Evolutionary conservation across 2,113 vertebrate species (phyloP).

Genomic region (Megaceryle maxima): DNA sequence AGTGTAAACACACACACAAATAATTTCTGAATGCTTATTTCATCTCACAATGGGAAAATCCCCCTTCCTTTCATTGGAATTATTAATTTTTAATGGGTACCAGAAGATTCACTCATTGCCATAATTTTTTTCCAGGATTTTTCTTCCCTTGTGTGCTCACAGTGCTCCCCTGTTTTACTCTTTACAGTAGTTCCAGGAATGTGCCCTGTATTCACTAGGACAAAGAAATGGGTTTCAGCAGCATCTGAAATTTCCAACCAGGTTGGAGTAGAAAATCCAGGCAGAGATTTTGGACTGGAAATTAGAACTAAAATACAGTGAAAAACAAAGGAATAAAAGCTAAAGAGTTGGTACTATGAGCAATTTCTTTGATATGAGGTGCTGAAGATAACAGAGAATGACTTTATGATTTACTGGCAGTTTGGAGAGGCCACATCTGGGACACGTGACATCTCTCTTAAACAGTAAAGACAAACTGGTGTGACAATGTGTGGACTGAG

Average conservation of each 20-base stretch:
- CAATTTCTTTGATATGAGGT: not conserved
- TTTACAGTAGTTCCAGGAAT: not conserved
- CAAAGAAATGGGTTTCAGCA: not conserved
- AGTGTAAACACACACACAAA: not conserved
- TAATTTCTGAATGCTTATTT: constrained; percentile 17
- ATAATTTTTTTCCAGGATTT: constrained; percentile 29
- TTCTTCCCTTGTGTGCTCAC: not conserved
- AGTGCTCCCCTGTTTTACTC: not conserved
- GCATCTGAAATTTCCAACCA: not conserved
- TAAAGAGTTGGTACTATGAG: not conserved
- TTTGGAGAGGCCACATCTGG: not conserved
- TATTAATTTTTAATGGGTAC: constrained; percentile 51
- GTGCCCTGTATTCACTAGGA: not conserved
- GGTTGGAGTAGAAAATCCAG: not conserved
- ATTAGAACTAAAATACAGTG: not conserved
- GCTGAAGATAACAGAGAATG: not conserved
- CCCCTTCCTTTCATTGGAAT: not conserved
- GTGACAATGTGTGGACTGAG: not conserved
- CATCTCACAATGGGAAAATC: not conserved
- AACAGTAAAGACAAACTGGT: not conserved
- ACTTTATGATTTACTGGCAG: not conserved
- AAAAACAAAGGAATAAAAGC: not conserved
- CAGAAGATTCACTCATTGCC: not conserved
- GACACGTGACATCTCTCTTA: not conserved
- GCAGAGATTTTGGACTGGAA: not conserved